phyloP scores from a whole-genome alignment of 2,113 vertebrate genomes.

The Naja naja region DNA sequence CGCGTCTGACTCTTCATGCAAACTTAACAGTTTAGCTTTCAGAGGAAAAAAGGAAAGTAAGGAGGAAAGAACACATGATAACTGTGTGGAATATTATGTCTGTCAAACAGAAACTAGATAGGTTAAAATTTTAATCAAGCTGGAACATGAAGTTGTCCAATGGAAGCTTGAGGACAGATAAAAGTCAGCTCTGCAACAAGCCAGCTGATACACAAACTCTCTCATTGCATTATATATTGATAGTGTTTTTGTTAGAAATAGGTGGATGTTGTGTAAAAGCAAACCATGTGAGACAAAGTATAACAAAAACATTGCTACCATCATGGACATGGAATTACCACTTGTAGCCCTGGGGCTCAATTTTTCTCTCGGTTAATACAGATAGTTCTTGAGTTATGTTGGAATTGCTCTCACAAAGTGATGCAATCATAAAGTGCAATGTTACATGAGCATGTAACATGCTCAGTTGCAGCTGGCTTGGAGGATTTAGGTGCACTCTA shows the following conservation, averaged over 20 bases:
- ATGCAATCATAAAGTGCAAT: neutral
- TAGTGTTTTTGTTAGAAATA: neutral
- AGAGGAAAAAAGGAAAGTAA: neutral
- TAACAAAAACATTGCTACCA: neutral
- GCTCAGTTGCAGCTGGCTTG: too few species aligned
- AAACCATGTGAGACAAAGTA: neutral
- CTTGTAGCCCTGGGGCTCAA: neutral
- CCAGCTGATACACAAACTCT: neutral
- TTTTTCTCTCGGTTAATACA: neutral
- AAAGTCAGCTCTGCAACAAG: neutral
- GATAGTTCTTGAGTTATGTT: neutral
- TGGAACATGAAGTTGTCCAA: neutral
- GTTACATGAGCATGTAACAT: rapidly evolving
- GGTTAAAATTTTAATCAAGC: neutral
- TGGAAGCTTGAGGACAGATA: neutral
- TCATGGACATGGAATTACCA: neutral
- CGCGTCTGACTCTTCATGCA: too few species aligned
- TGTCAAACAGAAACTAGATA: neutral
- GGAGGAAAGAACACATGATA: neutral
- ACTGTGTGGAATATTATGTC: neutral
- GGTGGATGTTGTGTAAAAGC: neutral
- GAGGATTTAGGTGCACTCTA: too few species aligned
- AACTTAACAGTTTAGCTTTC: too few species aligned
- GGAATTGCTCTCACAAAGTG: neutral
- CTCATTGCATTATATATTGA: neutral